Percentiles rank a stretch among this genome's conserved stretches.
phyloP scores from a whole-genome alignment of 2,888 invertebrate species.

The Spisula solida region DNA sequence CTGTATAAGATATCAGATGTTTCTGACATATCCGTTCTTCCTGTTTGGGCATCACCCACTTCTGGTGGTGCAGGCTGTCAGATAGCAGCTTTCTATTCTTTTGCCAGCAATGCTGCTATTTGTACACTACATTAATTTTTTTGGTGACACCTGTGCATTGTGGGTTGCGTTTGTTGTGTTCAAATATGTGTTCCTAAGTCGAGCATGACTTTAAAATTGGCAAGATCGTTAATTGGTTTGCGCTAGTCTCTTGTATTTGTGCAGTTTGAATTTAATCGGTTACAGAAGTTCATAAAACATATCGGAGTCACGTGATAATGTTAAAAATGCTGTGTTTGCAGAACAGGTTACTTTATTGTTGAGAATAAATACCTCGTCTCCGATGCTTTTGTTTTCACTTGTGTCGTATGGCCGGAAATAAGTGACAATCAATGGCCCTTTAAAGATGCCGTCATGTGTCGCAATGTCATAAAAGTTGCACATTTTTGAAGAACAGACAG shows the following conservation, averaged over 20 bases:
- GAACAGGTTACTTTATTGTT: not conserved
- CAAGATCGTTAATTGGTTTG: conserved; percentile 27
- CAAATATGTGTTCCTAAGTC: conserved; percentile 10
- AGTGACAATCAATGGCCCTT: not conserved
- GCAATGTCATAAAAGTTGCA: conserved; percentile 26
- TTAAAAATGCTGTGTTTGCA: not conserved
- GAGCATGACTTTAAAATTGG: conserved; percentile 25
- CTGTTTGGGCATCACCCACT: not conserved
- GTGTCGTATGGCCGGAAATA: not conserved
- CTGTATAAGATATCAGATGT: not conserved
- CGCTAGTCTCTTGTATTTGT: conserved; percentile 15
- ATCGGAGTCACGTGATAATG: not conserved
- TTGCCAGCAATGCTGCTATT: conserved; percentile 20
- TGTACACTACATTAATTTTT: conserved; percentile 26
- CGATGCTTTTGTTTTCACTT: not conserved
- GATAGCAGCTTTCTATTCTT: not conserved
- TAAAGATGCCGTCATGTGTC: conserved; percentile 7
- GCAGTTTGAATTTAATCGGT: not conserved
- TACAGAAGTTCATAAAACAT: not conserved
- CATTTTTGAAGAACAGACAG: not conserved
- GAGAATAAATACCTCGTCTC: not conserved
- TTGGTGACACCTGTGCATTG: conserved; percentile 26
- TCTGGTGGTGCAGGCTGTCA: not conserved
- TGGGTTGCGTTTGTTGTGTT: not conserved
- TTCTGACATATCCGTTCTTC: conserved; percentile 23